Evolutionary conservation across 2,113 vertebrate genomes (phyloP).

Genomic region (Barbus barbus): DNA sequence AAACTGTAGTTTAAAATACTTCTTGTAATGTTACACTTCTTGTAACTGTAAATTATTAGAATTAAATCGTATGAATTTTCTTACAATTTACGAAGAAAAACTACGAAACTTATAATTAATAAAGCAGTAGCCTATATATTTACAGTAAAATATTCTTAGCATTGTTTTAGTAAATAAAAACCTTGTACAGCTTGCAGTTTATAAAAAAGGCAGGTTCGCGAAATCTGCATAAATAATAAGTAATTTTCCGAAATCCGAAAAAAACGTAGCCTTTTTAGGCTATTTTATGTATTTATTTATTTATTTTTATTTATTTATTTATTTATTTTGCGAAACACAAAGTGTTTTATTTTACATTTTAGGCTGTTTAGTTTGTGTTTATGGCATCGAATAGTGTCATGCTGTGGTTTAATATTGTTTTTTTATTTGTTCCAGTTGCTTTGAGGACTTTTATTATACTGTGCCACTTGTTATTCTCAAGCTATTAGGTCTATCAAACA

Average conservation of each 20-base stretch:
- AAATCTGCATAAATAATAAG: background rate
- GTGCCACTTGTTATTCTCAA: background rate
- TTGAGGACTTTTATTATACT: background rate
- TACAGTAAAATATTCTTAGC: too few relatives aligned
- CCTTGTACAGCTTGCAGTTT: background rate
- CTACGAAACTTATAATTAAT: too few relatives aligned
- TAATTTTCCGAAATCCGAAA: too few relatives aligned
- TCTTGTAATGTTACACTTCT: background rate
- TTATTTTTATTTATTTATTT: too few relatives aligned
- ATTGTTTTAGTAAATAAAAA: background rate
- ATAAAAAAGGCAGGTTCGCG: background rate
- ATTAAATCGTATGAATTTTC: background rate
- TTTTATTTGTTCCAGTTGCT: background rate
- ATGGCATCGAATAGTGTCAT: background rate
- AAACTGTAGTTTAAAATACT: background rate
- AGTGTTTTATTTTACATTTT: too few relatives aligned
- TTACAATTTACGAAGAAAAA: background rate
- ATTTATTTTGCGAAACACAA: too few relatives aligned
- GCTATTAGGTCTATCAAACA: background rate
- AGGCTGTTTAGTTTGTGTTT: background rate
- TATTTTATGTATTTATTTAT: too few relatives aligned
- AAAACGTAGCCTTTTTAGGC: too few relatives aligned
- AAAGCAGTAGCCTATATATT: too few relatives aligned
- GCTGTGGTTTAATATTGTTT: background rate
- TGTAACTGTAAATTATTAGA: background rate